Percentiles rank a stretch among this genome's conserved stretches.
phyloP scores from a whole-genome alignment of 2,888 invertebrate genomes.

The Ectemnius continuus region DNA sequence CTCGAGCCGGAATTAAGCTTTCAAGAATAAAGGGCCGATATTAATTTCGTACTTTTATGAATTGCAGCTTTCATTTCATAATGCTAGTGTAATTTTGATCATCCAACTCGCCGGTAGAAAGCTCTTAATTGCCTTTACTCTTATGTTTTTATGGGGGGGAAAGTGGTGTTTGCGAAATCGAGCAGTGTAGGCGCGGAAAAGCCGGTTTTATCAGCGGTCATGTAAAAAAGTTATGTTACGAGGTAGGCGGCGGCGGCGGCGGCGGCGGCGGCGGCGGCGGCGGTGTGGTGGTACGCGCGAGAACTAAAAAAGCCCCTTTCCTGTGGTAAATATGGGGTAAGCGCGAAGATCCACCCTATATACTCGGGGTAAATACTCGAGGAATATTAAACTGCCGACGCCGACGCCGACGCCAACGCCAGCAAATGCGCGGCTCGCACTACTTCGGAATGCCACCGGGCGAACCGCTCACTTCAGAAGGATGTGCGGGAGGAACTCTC shows the following conservation, averaged over 20 bases:
- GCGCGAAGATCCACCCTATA: neutral
- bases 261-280: no score
- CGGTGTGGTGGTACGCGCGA: neutral
- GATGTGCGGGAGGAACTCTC: no score
- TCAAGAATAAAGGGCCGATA: no score
- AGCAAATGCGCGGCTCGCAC: neutral
- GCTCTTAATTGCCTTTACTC: no score
- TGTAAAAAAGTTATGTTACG: constrained; percentile 19
- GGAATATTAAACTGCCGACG: constrained; percentile 13
- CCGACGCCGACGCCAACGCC: neutral
- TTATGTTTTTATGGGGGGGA: no score
- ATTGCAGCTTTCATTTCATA: no score
- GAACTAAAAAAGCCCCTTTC: constrained; percentile 11
- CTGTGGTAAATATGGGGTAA: constrained; percentile 4
- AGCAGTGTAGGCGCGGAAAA: no score
- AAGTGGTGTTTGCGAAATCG: no score
- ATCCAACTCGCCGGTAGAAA: no score
- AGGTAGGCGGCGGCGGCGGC: neutral
- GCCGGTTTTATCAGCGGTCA: neutral
- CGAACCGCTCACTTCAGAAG: constrained; percentile 4
- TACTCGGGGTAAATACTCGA: neutral
- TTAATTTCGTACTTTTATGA: no score
- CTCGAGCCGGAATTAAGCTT: no score
- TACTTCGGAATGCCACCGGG: constrained; percentile 15
- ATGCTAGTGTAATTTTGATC: no score